Percentiles rank a stretch among this genome's conserved stretches.
Conservation (phyloP, 92 coral and sea anemone species). For the Bergia sp. region DNA sequence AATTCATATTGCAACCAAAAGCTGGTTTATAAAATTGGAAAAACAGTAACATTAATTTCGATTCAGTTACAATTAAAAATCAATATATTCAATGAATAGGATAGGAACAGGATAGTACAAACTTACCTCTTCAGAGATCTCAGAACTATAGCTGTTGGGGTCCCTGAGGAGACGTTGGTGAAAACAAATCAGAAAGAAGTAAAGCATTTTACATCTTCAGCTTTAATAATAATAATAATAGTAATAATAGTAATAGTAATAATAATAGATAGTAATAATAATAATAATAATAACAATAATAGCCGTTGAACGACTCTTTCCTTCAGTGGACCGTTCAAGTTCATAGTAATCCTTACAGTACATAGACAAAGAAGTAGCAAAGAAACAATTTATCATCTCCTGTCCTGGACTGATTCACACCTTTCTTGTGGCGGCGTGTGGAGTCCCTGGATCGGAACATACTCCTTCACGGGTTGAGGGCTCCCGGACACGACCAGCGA, state of each 20-base stretch:
- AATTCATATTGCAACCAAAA: too few relatives aligned
- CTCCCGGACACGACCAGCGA: conserved; percentile 53
- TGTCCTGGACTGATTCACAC: conserved; percentile 20
- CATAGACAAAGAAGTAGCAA: too few relatives aligned
- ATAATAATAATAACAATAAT: too few relatives aligned
- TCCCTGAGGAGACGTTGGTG: neutral
- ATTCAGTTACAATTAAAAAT: too few relatives aligned
- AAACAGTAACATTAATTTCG: too few relatives aligned
- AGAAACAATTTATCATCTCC: neutral
- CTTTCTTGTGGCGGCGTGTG: conserved; percentile 48
- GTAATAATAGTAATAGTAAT: too few relatives aligned
- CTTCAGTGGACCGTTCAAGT: too few relatives aligned
- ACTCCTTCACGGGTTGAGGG: conserved; percentile 55
- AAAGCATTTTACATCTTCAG: neutral
- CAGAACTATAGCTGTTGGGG: neutral
- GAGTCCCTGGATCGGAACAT: conserved; percentile 51
- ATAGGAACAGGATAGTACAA: neutral
- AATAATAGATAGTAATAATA: too few relatives aligned
- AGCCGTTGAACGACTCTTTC: too few relatives aligned
- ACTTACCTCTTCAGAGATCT: conserved; percentile 34
- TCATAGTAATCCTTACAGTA: too few relatives aligned
- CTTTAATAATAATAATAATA: too few relatives aligned
- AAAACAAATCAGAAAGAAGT: neutral
- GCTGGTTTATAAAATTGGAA: too few relatives aligned
- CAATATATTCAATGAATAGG: neutral